phyloP scores from a whole-genome alignment of 2,113 vertebrate genomes.

The Ranitomeya imitator region DNA sequence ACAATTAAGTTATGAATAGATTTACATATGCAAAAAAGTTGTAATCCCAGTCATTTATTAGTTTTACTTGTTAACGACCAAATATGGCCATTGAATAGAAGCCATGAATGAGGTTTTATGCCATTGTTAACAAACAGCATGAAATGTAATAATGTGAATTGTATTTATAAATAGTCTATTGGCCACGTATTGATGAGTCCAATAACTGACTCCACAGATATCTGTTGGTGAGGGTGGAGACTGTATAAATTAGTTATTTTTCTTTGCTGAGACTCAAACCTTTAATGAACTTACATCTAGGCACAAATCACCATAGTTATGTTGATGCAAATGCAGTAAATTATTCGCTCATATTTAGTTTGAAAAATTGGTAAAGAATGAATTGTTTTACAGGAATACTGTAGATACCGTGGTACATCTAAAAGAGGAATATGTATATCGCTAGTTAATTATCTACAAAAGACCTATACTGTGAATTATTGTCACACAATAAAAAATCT shows the following conservation, averaged over 20 bases:
- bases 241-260: not conserved
- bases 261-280: not conserved
- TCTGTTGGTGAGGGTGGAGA: not conserved
- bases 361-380: too few relatives aligned
- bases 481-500: too few relatives aligned
- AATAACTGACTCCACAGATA: not conserved
- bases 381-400: too few relatives aligned
- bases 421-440: too few relatives aligned
- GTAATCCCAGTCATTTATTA: not conserved
- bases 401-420: too few relatives aligned
- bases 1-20: not conserved
- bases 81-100: conserved; percentile 25
- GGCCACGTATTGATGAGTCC: not conserved
- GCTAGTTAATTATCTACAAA: too few relatives aligned
- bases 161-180: conserved; percentile 4
- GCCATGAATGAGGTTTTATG: not conserved
- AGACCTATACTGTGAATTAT: too few relatives aligned
- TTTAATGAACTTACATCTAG: not conserved
- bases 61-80: not conserved
- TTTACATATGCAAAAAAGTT: not conserved
- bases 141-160: conserved; percentile 14
- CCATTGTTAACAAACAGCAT: conserved; percentile 25
- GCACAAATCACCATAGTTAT: not conserved
- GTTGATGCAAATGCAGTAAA: not conserved
- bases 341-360: too few relatives aligned